These are phyloP conservation scores for Varecia variegata DNA, from an alignment of 2,797 vertebrate genomes.

Conservation along the genomic window DNA sequence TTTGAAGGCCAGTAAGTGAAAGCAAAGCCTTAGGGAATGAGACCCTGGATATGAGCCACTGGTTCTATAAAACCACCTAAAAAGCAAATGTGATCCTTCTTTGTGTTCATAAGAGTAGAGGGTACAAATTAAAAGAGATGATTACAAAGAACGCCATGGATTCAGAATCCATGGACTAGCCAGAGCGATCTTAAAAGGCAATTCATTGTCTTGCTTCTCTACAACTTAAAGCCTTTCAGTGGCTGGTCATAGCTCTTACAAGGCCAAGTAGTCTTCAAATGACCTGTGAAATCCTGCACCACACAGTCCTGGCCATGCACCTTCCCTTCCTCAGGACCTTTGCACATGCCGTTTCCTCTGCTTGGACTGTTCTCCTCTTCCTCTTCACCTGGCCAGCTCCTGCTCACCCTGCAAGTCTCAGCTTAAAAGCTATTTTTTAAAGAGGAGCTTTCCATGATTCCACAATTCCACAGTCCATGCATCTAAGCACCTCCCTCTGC, in stretches of 20 bases:
- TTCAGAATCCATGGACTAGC: not conserved
- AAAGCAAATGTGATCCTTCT: not conserved
- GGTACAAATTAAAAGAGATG: not conserved
- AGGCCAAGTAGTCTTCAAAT: not conserved
- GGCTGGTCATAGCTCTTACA: not conserved
- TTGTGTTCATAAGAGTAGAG: not conserved
- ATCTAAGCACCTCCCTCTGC: not conserved
- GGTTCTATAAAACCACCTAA: not conserved
- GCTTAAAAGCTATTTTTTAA: not conserved
- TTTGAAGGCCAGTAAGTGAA: not conserved
- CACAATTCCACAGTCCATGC: not conserved
- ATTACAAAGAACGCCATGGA: not conserved
- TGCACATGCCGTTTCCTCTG: not conserved
- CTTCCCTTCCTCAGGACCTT: not conserved
- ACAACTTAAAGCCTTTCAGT: not conserved
- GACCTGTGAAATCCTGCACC: not conserved
- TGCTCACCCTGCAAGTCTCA: not conserved
- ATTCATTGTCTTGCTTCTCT: not conserved
- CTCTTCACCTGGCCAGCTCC: not conserved
- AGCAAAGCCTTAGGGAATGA: not conserved
- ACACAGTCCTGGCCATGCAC: not conserved
- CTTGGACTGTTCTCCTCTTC: not conserved
- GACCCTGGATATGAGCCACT: not conserved
- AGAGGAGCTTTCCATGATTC: not conserved
- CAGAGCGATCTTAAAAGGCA: not conserved